Evolutionary conservation across 1,140 invertebrate genomes (phyloP).

Genomic region (Ceratosolen fusciceps): DNA sequence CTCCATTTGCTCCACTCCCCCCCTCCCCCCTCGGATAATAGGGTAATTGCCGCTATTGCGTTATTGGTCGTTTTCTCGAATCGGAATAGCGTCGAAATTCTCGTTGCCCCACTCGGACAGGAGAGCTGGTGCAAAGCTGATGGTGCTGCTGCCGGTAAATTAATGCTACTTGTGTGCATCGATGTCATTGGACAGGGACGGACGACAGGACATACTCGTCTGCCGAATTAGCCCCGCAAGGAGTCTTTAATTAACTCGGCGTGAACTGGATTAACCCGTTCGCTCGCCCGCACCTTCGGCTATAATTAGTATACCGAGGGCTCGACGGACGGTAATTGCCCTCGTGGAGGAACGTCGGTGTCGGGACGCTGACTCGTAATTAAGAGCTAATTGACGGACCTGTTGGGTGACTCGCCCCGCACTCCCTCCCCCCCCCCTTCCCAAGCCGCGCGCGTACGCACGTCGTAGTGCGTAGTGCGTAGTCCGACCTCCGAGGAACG

Average conservation of each 20-base stretch:
- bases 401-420: no score
- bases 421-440: background rate
- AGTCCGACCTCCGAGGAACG: background rate
- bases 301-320: no score
- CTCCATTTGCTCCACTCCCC: no score
- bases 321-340: background rate
- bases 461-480: background rate
- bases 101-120: background rate
- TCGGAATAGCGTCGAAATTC: background rate
- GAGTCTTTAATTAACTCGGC: background rate
- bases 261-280: background rate
- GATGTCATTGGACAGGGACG: no score
- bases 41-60: no score
- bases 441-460: background rate
- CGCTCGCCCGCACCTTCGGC: background rate
- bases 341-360: background rate
- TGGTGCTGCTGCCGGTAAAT: no score
- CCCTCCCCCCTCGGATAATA: no score
- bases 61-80: background rate
- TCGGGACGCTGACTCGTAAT: background rate
- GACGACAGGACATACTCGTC: background rate
- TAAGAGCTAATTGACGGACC: slow-evolving; percentile 12
- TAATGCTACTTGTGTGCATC: background rate
- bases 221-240: background rate
- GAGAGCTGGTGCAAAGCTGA: background rate